These are phyloP conservation scores for Leptinotarsa lineolata DNA, from an alignment of 1,140 invertebrate species.

Conservation along the genomic window DNA sequence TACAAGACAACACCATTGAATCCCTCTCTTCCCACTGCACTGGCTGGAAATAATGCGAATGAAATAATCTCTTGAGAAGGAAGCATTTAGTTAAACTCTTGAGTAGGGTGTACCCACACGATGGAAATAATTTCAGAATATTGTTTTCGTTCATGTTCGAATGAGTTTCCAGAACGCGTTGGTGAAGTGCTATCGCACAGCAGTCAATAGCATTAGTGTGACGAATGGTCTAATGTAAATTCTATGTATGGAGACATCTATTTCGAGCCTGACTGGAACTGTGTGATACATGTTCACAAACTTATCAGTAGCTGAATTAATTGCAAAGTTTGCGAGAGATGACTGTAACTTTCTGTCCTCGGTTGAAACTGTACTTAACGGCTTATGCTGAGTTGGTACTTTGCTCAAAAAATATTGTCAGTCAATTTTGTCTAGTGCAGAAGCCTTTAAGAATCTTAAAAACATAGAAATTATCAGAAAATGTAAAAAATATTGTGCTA, in stretches of 20 bases:
- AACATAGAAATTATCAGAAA: too few species aligned
- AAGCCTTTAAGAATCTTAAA: too few species aligned
- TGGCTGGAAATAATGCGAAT: too few species aligned
- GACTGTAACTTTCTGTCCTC: neutral
- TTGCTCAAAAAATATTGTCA: too few species aligned
- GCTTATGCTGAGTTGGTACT: neutral
- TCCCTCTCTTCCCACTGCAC: too few species aligned
- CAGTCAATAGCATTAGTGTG: neutral
- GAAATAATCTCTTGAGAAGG: too few species aligned
- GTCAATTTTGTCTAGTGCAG: too few species aligned
- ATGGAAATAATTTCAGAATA: neutral
- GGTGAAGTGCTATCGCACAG: neutral
- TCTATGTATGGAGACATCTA: slow-evolving; percentile 1
- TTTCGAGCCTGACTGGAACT: slow-evolving; percentile 3
- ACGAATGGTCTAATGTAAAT: neutral
- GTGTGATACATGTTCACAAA: neutral
- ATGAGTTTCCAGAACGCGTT: neutral
- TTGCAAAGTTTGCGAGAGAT: neutral
- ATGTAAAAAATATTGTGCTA: too few species aligned
- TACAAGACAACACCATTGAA: too few species aligned
- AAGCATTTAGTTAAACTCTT: neutral
- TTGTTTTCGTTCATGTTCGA: neutral
- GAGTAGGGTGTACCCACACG: neutral
- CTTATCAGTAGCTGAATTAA: neutral
- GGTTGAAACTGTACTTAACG: neutral